phyloP scores from a whole-genome alignment of 2,113 vertebrate genomes.

The Phrynosoma platyrhinos region DNA sequence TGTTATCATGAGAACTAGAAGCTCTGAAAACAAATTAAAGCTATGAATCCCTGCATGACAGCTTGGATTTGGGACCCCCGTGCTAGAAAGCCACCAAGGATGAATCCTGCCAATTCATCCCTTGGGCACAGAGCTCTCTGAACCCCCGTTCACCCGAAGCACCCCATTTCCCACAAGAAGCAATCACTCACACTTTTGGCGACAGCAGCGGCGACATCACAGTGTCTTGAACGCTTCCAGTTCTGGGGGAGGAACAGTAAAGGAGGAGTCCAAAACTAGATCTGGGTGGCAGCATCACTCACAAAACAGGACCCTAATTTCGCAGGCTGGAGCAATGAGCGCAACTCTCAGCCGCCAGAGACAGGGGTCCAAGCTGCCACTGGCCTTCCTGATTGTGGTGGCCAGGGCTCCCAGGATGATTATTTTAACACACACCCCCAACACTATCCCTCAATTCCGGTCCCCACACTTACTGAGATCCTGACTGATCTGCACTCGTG shows the following conservation, averaged over 20 bases:
- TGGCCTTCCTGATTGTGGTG: background rate
- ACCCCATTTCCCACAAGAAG: background rate
- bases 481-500: background rate
- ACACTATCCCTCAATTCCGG: too few species aligned
- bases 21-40: background rate
- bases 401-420: background rate
- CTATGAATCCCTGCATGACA: background rate
- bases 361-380: background rate
- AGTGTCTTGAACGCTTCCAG: background rate
- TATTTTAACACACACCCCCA: background rate
- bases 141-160: background rate
- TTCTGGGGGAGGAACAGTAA: background rate
- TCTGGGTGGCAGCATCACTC: background rate
- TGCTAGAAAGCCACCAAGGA: background rate
- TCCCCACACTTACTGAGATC: background rate
- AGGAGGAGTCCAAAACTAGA: background rate
- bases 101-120: background rate
- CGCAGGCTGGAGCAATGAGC: background rate
- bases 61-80: background rate
- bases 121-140: too few species aligned
- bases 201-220: background rate
- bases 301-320: background rate
- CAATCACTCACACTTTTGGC: conserved; percentile 1
- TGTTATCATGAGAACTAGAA: background rate
- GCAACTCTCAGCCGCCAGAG: background rate